Conservation (phyloP, 2,797 vertebrate genomes). For the Tinamus major region DNA sequence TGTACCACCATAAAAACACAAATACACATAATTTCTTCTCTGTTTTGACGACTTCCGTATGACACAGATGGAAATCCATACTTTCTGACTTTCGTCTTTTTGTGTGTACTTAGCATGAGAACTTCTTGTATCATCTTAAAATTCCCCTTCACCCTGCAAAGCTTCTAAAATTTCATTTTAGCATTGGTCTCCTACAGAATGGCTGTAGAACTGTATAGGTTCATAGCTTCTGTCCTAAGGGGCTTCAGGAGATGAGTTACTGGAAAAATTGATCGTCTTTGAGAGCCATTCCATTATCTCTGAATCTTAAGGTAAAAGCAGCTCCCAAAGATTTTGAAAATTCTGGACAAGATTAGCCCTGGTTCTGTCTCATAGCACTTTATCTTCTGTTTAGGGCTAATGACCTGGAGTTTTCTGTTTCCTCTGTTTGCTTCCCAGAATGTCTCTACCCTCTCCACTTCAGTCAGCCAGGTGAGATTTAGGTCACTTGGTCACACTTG, state of each 20-base stretch:
- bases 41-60: neutral
- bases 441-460: neutral
- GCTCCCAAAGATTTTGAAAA: neutral
- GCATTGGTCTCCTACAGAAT: neutral
- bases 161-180: neutral
- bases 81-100: neutral
- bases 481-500: neutral
- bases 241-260: neutral
- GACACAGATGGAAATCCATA: neutral
- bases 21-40: neutral
- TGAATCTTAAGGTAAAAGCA: neutral
- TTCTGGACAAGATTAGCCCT: too few species aligned
- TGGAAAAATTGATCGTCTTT: neutral
- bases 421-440: neutral
- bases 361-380: neutral
- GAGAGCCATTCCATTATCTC: neutral
- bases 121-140: neutral
- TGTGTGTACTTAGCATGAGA: neutral
- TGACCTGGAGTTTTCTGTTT: neutral
- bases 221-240: neutral
- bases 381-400: neutral
- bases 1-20: neutral
- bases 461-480: neutral
- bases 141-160: neutral
- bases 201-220: neutral